phyloP scores from a whole-genome alignment of 2,113 vertebrate species.

The Hylia prasina region DNA sequence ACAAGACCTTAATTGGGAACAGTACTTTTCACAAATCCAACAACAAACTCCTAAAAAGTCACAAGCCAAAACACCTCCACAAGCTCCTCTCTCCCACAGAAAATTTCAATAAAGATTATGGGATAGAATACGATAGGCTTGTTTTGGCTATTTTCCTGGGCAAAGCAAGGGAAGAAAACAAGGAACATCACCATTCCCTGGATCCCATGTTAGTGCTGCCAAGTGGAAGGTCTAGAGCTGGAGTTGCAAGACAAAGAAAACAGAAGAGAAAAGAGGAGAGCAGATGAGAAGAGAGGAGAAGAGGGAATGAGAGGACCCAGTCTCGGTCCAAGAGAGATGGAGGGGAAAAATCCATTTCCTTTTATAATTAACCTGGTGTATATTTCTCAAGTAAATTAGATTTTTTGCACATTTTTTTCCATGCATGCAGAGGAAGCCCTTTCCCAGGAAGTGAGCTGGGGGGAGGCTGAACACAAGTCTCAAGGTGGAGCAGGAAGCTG shows the following conservation, averaged over 20 bases:
- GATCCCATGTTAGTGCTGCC: accelerated
- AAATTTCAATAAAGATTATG: background rate
- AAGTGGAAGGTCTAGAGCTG: background rate
- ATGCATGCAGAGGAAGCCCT: background rate
- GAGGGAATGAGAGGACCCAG: too few species aligned
- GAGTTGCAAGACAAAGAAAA: background rate
- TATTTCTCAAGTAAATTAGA: background rate
- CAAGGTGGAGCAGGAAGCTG: background rate
- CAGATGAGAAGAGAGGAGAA: background rate
- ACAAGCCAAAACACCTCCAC: background rate
- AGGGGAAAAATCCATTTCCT: background rate
- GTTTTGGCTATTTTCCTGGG: background rate
- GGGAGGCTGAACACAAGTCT: background rate
- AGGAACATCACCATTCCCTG: background rate
- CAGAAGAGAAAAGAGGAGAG: background rate
- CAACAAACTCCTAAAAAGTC: background rate
- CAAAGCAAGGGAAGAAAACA: background rate
- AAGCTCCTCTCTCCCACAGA: background rate
- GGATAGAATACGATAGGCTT: accelerated
- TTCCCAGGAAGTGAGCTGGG: background rate
- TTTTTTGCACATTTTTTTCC: background rate
- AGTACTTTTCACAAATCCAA: background rate
- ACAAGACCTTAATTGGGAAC: background rate
- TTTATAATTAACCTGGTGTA: background rate
- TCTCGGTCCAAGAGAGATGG: background rate